Evolutionary conservation across 2,888 invertebrate genomes (phyloP).

Genomic region (Pelosia muscerda): DNA sequence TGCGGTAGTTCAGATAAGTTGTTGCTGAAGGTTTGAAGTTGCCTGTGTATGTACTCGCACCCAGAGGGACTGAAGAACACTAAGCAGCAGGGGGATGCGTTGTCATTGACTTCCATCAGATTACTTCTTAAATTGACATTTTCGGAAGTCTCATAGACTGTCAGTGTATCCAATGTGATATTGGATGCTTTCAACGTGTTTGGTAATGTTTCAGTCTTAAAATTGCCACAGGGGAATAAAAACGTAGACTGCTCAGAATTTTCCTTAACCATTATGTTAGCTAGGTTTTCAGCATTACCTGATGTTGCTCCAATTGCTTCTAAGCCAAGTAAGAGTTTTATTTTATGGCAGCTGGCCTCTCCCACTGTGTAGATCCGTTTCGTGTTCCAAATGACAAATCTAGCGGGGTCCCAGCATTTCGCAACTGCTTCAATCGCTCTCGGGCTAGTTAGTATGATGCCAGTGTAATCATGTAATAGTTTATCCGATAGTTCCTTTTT

Average conservation of each 20-base stretch:
- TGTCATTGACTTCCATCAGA: slow-evolving; percentile 65
- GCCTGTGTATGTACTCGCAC: slow-evolving; percentile 77
- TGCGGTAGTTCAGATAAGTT: slow-evolving; percentile 69
- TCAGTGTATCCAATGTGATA: slow-evolving; percentile 67
- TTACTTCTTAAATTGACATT: slow-evolving; percentile 69
- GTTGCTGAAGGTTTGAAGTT: slow-evolving; percentile 77
- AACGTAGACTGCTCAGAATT: slow-evolving; percentile 64
- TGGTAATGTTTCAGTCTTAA: slow-evolving; percentile 73
- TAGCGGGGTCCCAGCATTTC: slow-evolving; percentile 74
- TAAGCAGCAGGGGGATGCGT: slow-evolving; percentile 64
- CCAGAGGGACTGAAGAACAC: slow-evolving; percentile 83
- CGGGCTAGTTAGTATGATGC: slow-evolving; percentile 75
- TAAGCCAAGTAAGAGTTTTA: slow-evolving; percentile 69
- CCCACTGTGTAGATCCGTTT: slow-evolving; percentile 75
- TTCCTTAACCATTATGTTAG: slow-evolving; percentile 67
- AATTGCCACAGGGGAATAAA: slow-evolving; percentile 78
- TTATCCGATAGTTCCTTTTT: slow-evolving; percentile 59
- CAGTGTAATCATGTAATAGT: slow-evolving; percentile 64
- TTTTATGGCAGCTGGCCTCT: slow-evolving; percentile 65
- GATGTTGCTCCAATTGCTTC: slow-evolving; percentile 68
- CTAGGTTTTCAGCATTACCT: slow-evolving; percentile 75
- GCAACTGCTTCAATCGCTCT: slow-evolving; percentile 75
- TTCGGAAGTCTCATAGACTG: slow-evolving; percentile 80
- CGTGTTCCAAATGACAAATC: slow-evolving; percentile 71
- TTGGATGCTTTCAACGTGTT: slow-evolving; percentile 57